Evolutionary conservation across 2,888 invertebrate species (phyloP).

Genomic region (Drosophila eohydei): DNA sequence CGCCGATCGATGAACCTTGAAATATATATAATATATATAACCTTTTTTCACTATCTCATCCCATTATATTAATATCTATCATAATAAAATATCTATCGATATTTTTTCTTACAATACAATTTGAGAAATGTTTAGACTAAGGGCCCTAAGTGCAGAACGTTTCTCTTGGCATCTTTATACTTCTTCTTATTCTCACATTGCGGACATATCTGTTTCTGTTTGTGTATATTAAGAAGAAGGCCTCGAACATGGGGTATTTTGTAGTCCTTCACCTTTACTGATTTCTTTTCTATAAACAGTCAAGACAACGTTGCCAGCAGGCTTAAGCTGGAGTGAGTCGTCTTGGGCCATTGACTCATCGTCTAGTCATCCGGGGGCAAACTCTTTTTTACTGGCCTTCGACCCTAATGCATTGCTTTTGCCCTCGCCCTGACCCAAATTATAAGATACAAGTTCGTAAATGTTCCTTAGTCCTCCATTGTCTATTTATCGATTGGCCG

Average conservation of each 20-base stretch:
- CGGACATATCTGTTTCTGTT: background rate
- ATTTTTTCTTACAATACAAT: no score
- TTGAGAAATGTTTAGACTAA: no score
- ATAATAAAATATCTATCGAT: no score
- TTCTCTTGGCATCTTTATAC: no score
- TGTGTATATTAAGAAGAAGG: background rate
- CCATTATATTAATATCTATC: no score
- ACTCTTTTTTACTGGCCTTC: conserved; percentile 37
- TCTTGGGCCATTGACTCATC: conserved; percentile 62
- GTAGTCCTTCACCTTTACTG: background rate
- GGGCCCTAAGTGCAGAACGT: no score
- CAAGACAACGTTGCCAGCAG: background rate
- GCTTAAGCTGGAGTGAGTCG: conserved; percentile 38
- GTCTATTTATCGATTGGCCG: conserved; percentile 66
- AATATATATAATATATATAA: background rate
- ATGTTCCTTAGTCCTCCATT: conserved; percentile 39
- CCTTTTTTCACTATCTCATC: no score
- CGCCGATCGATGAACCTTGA: background rate
- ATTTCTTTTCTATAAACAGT: background rate
- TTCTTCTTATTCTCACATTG: background rate
- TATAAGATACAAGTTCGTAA: conserved; percentile 17
- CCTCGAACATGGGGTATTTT: background rate
- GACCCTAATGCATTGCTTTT: conserved; percentile 55
- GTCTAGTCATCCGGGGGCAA: conserved; percentile 47
- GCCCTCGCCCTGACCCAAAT: conserved; percentile 19